Conservation (phyloP, 2,888 invertebrate species). For the Amphipoea lucens region DNA sequence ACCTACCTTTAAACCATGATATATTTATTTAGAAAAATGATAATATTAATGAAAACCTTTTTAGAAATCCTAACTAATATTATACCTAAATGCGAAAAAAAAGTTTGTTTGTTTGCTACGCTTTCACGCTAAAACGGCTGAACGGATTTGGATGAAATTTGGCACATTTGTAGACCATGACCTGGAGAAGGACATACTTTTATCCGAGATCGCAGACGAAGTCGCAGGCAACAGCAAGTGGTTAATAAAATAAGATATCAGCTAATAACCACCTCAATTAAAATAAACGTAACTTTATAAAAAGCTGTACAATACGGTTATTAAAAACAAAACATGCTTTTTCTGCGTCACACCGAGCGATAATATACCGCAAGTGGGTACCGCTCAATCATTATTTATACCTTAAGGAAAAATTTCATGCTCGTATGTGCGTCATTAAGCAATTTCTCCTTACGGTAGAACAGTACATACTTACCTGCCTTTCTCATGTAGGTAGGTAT, state of each 20-base stretch:
- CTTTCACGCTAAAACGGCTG: not conserved
- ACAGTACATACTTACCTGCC: constrained; percentile 19
- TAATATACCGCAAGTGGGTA: constrained; percentile 33
- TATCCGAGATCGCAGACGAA: not conserved
- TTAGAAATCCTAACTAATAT: not conserved
- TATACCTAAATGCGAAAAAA: not conserved
- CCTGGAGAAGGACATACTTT: not conserved
- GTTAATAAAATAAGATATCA: not conserved
- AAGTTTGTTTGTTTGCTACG: not conserved
- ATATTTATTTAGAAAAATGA: not conserved
- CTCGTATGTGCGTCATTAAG: constrained; percentile 45
- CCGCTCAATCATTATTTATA: constrained; percentile 56
- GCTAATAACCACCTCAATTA: constrained; percentile 13
- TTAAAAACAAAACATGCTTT: constrained; percentile 39
- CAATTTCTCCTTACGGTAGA: constrained; percentile 50
- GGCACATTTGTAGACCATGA: not conserved
- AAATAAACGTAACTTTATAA: constrained; percentile 10
- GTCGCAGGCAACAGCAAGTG: not conserved
- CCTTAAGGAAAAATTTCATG: constrained; percentile 57
- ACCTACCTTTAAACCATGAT: not conserved
- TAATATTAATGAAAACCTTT: not conserved
- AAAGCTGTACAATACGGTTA: constrained; percentile 37
- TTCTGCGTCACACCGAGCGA: constrained; percentile 45
- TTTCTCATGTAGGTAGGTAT: constrained; percentile 16
- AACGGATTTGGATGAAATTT: not conserved